Evolutionary conservation across 37 sponge, comb jelly and placozoan genomes (phyloP).

Genomic region (Chondrilla cf. caribensis): DNA sequence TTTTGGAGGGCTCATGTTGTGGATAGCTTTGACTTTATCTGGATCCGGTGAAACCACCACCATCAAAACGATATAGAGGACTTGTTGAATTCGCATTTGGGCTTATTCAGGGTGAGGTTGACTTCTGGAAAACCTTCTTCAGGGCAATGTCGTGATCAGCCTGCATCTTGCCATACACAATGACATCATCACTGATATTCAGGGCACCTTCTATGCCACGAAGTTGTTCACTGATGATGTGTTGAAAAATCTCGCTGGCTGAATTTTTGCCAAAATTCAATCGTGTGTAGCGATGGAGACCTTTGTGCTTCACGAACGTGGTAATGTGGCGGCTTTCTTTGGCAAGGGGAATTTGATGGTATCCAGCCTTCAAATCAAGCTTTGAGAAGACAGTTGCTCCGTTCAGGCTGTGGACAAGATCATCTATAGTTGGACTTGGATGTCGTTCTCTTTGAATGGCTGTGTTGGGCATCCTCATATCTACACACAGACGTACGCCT

Average conservation of each 20-base stretch:
- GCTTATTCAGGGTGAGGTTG: constrained; percentile 22
- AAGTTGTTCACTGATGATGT: constrained; percentile 29
- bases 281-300: constrained; percentile 32
- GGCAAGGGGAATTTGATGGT: constrained; percentile 34
- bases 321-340: constrained; percentile 43
- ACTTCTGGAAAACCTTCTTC: background rate
- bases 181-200: background rate
- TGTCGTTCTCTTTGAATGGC: constrained; percentile 55
- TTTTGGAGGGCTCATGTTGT: constrained; percentile 29
- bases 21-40: constrained; percentile 32
- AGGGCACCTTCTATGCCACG: constrained; percentile 29
- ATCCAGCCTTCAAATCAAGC: constrained; percentile 40
- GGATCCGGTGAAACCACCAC: constrained; percentile 37
- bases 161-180: constrained; percentile 7
- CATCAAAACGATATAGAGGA: constrained; percentile 37
- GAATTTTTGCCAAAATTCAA: constrained; percentile 49
- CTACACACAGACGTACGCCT: constrained; percentile 32
- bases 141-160: constrained; percentile 31
- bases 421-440: constrained; percentile 50
- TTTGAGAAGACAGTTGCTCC: constrained; percentile 41
- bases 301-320: constrained; percentile 46
- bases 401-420: constrained; percentile 27
- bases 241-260: constrained; percentile 45
- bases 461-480: constrained; percentile 52
- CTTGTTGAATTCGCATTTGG: constrained; percentile 54